Base-by-base conservation (phyloP, 1,140 invertebrate genomes). In the Phymastichus coffea region DNA sequence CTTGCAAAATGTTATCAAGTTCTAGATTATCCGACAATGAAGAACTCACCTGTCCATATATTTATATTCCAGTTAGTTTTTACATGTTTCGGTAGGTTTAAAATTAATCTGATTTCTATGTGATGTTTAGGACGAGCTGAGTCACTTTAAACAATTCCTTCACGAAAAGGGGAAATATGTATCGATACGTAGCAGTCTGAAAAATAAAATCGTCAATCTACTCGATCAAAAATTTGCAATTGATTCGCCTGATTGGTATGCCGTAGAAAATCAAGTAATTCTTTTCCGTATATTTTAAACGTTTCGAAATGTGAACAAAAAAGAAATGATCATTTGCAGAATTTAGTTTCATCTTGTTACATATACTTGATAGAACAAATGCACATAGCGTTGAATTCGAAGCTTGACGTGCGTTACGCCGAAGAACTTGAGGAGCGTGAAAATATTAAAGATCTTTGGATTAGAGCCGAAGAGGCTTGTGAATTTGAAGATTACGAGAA, bases 41-140 rank as follows among this genome's bases (percentile, higher is more conserved):
- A 19, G 7, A 9, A 14, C 26, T 7, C 1, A 22, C 48, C 14
- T 59, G 49, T 17, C 57, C 57, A 37, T 59, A 59, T 19, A 46
- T 22, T 53, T 47, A 46, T 8, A 17, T 59, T 9, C 28, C 23
- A 38, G 57, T 59, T 23, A 3, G 49, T 49, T 41, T 19, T 14
- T 25, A 43, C 26, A 38, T 3, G 7, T 30, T 30, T n/a, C n/a
- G n/a, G n/a, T n/a, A n/a, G n/a, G n/a, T n/a, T n/a, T n/a, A n/a
- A n/a, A n/a, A n/a, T n/a, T n/a, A n/a, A n/a, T n/a, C n/a, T n/a
- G n/a, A n/a, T n/a, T n/a, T n/a, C n/a, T n/a, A n/a, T n/a, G n/a
- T n/a, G n/a, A n/a, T n/a, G n/a, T 63, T 64, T 30, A 74, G 72
- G 71, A 72, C 14, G 70, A 74, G 12, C 40, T 73, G 7, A 61